Conservation (phyloP, 2,888 invertebrate genomes). For the Lepidocyrtoides sp. region DNA sequence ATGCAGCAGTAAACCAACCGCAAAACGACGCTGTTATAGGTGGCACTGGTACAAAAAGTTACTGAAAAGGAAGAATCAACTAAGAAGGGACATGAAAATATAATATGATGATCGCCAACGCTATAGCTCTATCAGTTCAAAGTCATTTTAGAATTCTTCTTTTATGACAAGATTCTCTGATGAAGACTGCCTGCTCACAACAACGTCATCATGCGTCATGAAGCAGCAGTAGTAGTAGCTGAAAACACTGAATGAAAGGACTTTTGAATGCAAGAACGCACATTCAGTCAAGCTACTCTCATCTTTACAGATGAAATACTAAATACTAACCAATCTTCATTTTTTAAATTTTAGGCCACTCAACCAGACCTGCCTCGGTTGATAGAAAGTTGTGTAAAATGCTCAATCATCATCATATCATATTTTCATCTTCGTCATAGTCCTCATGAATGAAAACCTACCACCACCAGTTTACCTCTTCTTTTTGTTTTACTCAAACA, state of each 20-base stretch:
- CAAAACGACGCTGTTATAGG: background rate
- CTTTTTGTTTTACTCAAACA: background rate
- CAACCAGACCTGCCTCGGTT: slow-evolving; percentile 72
- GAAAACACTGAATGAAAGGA: background rate
- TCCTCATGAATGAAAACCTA: slow-evolving; percentile 20
- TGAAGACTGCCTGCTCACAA: slow-evolving; percentile 3
- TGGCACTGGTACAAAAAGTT: background rate
- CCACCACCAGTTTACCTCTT: background rate
- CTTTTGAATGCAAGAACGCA: background rate
- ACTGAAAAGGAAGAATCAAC: background rate
- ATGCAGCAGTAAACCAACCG: no score
- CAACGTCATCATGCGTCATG: background rate
- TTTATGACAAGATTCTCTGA: background rate
- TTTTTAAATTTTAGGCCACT: slow-evolving; percentile 76
- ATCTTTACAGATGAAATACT: slow-evolving; percentile 2
- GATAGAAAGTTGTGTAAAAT: slow-evolving; percentile 72
- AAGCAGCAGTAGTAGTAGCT: no score
- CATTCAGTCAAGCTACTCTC: background rate
- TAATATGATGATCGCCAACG: slow-evolving; percentile 28
- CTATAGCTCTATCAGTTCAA: slow-evolving; percentile 28
- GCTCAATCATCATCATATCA: slow-evolving; percentile 60
- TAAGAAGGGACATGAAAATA: background rate
- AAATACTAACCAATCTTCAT: slow-evolving; percentile 73
- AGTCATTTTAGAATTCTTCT: slow-evolving; percentile 28
- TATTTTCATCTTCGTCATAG: slow-evolving; percentile 6